Evolutionary conservation across 2,888 invertebrate species (phyloP).

Genomic region (Nymphalis c-album): DNA sequence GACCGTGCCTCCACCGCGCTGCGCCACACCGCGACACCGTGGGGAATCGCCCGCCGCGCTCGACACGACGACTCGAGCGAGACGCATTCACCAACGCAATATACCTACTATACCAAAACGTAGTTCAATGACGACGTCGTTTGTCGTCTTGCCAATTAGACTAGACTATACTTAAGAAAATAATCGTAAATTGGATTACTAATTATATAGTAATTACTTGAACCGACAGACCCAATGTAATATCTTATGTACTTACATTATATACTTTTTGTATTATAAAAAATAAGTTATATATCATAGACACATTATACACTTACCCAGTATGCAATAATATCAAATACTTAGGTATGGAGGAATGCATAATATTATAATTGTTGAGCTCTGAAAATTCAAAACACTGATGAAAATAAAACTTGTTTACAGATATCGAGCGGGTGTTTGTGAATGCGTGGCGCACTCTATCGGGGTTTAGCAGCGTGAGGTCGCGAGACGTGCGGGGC

Average conservation of each 20-base stretch:
- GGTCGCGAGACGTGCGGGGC: conserved; percentile 65
- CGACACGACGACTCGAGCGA: conserved; percentile 55
- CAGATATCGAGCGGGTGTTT: conserved; percentile 78
- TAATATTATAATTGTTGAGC: conserved; percentile 18
- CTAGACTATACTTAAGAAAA: conserved; percentile 21
- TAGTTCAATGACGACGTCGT: conserved; percentile 31
- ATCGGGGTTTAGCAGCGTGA: conserved; percentile 57
- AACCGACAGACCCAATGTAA: conserved; percentile 9
- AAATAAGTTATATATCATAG: conserved; percentile 9
- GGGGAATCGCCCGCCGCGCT: conserved; percentile 54
- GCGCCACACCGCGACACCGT: conserved; percentile 50
- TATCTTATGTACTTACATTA: conserved; percentile 25
- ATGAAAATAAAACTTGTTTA: conserved; percentile 78
- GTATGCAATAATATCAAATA: not conserved
- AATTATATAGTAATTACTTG: conserved; percentile 2
- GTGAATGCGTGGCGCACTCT: conserved; percentile 74
- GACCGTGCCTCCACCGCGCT: conserved; percentile 57
- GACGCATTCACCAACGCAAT: conserved; percentile 67
- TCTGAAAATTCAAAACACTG: conserved; percentile 57
- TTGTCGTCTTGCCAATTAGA: conserved; percentile 23
- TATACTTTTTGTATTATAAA: conserved; percentile 13
- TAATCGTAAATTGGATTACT: conserved; percentile 2
- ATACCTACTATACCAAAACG: conserved; percentile 67
- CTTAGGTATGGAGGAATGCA: not conserved
- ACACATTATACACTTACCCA: not conserved